Percentiles rank a stretch among this genome's conserved stretches.
Evolutionary conservation across 2,113 vertebrate genomes (phyloP).

Genomic region (Heterochromis multidens): DNA sequence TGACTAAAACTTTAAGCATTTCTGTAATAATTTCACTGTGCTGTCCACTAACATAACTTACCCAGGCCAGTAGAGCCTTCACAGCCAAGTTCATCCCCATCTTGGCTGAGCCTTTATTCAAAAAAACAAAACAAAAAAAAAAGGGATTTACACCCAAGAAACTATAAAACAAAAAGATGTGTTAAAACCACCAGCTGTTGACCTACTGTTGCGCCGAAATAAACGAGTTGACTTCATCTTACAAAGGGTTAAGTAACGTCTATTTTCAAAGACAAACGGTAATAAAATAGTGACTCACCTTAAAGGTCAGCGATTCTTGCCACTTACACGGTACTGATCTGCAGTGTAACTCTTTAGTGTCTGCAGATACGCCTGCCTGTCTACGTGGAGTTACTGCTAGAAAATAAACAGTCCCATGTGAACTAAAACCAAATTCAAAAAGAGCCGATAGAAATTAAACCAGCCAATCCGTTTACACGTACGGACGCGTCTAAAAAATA

Average conservation of each 20-base stretch:
- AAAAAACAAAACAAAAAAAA: background rate
- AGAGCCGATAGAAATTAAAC: slow-evolving; percentile 4
- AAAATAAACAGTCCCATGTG: background rate
- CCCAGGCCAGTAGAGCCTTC: slow-evolving; percentile 63
- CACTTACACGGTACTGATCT: background rate
- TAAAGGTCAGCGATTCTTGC: background rate
- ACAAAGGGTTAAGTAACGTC: background rate
- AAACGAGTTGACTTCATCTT: background rate
- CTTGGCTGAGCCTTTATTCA: slow-evolving; percentile 6
- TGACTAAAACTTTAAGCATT: background rate
- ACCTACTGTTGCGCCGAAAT: background rate
- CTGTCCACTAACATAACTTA: background rate
- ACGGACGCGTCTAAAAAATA: background rate
- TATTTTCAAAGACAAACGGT: accelerated
- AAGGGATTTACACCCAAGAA: slow-evolving; percentile 18
- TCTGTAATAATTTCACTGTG: background rate
- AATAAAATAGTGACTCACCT: slow-evolving; percentile 2
- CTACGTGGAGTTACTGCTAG: background rate
- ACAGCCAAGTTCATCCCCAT: slow-evolving; percentile 49
- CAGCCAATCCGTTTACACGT: slow-evolving; percentile 31
- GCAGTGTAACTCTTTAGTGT: background rate
- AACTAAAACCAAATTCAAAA: slow-evolving; percentile 27
- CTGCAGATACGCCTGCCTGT: background rate
- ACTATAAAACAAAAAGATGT: background rate
- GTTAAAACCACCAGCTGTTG: background rate